Base-by-base conservation (phyloP, 2,113 vertebrate genomes). In the Stigmatopora nigra region DNA sequence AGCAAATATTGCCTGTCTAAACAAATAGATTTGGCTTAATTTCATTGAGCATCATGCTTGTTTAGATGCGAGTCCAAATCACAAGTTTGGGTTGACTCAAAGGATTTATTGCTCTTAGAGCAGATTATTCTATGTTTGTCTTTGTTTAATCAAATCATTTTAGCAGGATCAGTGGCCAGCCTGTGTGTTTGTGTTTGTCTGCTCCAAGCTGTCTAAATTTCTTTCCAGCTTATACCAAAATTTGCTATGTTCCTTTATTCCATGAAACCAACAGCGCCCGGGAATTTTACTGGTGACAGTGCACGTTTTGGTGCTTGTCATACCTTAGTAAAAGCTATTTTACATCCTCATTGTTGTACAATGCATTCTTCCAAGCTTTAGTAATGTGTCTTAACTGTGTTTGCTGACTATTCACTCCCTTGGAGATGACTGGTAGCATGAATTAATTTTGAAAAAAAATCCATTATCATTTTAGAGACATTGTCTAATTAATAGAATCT, bases 141-240 rank as follows among this genome's bases (percentile, higher is more conserved):
- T 87, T 86, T 83, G 83, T 88, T 88, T 83, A 87, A 84, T 88
- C 84, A 77, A 82, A 88, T 88, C 83, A 84, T 88, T 88, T 87
- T 86, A 81, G 22, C 68, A 52, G 84, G 84, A 84, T 89, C 86
- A 87, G 80, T 63, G 77, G 78, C 79, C 84, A 79, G 83, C 73
- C 84, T 86, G 83, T 71, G 81, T 84, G 78, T 86, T 85, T 84
- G 79, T 84, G 78, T 86, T 85, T 84, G 79, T 84, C 84, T 68
- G 75, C 80, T 66, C 83, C 86, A 84, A 86, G 87, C 86, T 87
- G 85, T 86, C 84, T 79, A 78, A 80, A 31, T 31, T 81, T 80
- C 80, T 77, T 68, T 86, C 74, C 71, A 80, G 71, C 75, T 71
- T 63, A 74, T 81, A 61, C 46, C 61, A 76, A 67, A 69, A 72